Conservation (phyloP, 2,797 vertebrate genomes). For the Remorina albescens region DNA sequence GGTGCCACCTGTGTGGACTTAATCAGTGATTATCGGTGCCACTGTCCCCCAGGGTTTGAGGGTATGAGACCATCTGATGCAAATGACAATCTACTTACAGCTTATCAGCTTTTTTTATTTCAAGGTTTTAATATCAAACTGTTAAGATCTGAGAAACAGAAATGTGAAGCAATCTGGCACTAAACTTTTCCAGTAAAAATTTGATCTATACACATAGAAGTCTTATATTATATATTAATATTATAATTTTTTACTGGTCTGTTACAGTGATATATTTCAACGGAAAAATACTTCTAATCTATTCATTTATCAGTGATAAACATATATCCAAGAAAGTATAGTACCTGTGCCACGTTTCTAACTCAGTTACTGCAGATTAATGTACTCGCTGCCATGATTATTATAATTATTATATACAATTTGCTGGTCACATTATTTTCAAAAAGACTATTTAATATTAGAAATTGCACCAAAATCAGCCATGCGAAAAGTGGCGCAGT, state of each 20-base stretch:
- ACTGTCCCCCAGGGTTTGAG: constrained; percentile 83
- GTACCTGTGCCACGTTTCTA: background rate
- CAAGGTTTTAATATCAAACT: constrained; percentile 8
- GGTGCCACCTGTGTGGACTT: constrained; percentile 84
- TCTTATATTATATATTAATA: too few species aligned
- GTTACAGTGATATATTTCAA: background rate
- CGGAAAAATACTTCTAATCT: background rate
- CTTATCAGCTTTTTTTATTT: constrained; percentile 10
- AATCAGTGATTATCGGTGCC: constrained; percentile 83
- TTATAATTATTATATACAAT: too few species aligned
- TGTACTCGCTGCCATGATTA: background rate
- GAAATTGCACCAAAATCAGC: background rate
- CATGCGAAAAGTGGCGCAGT: constrained; percentile 2
- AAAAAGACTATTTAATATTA: background rate
- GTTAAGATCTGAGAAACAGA: background rate
- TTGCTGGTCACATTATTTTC: accelerated
- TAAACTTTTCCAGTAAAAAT: too few species aligned
- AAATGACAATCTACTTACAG: constrained; percentile 52
- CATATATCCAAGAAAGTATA: background rate
- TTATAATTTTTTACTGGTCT: background rate
- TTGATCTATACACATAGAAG: too few species aligned
- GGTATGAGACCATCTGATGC: constrained; percentile 81
- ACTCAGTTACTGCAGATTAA: background rate
- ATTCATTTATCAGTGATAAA: background rate
- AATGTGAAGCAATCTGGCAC: background rate